phyloP scores from a whole-genome alignment of 2,113 vertebrate genomes.

The Kryptolebias marmoratus region DNA sequence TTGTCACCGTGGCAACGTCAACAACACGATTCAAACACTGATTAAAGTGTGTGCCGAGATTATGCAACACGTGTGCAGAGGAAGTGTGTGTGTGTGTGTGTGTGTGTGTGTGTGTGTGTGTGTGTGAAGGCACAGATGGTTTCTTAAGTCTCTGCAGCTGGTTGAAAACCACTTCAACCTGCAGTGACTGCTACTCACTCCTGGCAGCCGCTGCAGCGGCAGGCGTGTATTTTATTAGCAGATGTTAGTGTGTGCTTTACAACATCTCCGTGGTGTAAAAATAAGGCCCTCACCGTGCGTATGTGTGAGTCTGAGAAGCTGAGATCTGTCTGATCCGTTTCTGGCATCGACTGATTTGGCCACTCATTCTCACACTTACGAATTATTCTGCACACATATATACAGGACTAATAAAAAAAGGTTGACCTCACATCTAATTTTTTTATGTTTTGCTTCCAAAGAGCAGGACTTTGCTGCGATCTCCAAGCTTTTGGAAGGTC shows the following conservation, averaged over 20 bases:
- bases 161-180: slow-evolving; percentile 28
- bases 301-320: neutral
- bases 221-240: slow-evolving; percentile 53
- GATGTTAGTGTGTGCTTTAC: slow-evolving; percentile 53
- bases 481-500: neutral
- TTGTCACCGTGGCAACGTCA: slow-evolving; percentile 64
- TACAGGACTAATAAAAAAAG: neutral
- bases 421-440: neutral
- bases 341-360: slow-evolving; percentile 46
- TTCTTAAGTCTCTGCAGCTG: slow-evolving; percentile 33
- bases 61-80: slow-evolving; percentile 52
- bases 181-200: slow-evolving; percentile 28
- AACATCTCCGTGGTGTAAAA: slow-evolving; percentile 38
- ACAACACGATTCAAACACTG: slow-evolving; percentile 71
- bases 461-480: neutral
- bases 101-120: slow-evolving; percentile 6
- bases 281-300: slow-evolving; percentile 33
- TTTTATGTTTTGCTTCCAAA: neutral
- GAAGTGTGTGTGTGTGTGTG: slow-evolving; percentile 20
- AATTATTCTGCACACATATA: neutral
- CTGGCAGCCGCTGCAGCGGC: slow-evolving; percentile 35
- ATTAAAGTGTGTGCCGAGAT: slow-evolving; percentile 63
- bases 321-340: slow-evolving; percentile 31
- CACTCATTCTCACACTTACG: slow-evolving; percentile 26
- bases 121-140: slow-evolving; percentile 14